These are phyloP conservation scores for Anguilla pacifica DNA, from an alignment of 2,797 vertebrate genomes.

Conservation along the genomic window DNA sequence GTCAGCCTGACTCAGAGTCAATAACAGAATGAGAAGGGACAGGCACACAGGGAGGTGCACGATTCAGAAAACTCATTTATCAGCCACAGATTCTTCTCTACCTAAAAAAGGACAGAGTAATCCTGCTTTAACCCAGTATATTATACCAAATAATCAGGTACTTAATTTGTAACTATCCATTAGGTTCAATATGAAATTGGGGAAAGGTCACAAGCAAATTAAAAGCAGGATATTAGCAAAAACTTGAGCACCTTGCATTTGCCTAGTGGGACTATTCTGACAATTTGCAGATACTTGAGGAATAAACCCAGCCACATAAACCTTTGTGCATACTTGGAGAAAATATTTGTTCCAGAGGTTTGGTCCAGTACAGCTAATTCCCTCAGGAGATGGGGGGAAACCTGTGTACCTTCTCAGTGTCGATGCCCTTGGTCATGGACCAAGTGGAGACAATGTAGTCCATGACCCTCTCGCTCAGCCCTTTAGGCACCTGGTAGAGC, in stretches of 20 bases:
- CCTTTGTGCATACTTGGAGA: not conserved
- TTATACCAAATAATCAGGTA: too few species aligned
- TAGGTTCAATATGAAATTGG: not conserved
- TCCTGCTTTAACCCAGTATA: not conserved
- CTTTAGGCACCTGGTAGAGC: constrained; percentile 97
- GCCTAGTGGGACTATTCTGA: not conserved
- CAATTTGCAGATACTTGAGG: not conserved
- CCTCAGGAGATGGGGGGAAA: not conserved
- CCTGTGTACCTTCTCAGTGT: constrained; percentile 90
- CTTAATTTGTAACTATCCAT: too few species aligned
- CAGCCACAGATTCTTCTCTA: not conserved
- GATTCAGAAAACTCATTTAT: not conserved
- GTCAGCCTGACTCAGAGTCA: not conserved
- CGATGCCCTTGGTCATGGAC: constrained; percentile 99
- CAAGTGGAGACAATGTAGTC: constrained; percentile 98
- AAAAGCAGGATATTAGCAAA: not conserved
- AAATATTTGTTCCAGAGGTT: not conserved
- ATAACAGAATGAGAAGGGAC: not conserved
- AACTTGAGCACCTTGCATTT: not conserved
- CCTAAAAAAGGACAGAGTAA: not conserved
- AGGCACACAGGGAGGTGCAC: not conserved
- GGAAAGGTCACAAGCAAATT: not conserved
- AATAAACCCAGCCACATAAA: not conserved
- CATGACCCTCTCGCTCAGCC: constrained; percentile 97
- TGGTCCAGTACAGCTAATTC: not conserved